These are phyloP conservation scores for Tenualosa ilisha DNA, from an alignment of 2,797 vertebrate species.

Conservation along the genomic window DNA sequence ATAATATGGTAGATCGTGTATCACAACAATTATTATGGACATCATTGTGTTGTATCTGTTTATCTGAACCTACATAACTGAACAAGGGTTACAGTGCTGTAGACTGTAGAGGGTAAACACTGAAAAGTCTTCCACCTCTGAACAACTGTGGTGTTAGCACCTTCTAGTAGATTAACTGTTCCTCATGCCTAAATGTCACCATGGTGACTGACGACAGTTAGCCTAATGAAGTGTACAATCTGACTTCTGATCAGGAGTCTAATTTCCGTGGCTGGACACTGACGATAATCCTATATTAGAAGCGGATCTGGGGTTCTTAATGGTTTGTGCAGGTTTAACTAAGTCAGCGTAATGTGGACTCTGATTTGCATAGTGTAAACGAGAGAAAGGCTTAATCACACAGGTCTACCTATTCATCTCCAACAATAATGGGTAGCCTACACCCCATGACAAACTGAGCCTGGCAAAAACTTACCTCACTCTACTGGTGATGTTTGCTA, in stretches of 20 bases:
- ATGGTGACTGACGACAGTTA: background rate
- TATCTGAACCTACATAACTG: background rate
- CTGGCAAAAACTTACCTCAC: background rate
- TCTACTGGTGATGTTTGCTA: background rate
- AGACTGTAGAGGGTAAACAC: background rate
- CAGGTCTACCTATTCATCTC: background rate
- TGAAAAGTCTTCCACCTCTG: background rate
- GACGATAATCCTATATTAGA: background rate
- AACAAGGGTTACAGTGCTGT: background rate
- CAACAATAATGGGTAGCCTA: background rate
- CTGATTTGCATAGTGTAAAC: background rate
- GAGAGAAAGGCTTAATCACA: background rate
- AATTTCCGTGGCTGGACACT: background rate
- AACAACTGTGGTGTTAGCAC: conserved; percentile 16
- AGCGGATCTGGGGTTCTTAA: background rate
- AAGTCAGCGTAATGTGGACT: background rate
- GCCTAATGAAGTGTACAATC: background rate
- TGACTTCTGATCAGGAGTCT: background rate
- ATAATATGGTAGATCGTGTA: no score
- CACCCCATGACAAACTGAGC: background rate
- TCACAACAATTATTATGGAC: background rate
- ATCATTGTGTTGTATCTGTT: background rate
- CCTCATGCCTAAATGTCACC: background rate
- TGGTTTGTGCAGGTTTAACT: background rate
- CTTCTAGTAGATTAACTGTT: background rate